Evolutionary conservation across 35 echinoderm and acorn worm genomes (phyloP).

Genomic region (Apostichopus californicus): DNA sequence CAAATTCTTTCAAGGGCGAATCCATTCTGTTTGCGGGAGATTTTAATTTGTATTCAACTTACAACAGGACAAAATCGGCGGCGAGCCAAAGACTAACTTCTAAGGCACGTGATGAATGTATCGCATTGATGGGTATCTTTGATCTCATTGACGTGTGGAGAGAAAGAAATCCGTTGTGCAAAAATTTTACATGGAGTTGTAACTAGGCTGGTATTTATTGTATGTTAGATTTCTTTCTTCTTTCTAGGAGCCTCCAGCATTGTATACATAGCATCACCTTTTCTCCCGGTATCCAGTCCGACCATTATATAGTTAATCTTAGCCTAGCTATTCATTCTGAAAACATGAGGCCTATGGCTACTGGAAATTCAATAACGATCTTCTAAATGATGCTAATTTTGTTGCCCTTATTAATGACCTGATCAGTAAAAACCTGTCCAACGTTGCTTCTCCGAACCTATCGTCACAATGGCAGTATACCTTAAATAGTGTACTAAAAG

Average conservation of each 20-base stretch:
- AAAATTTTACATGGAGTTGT: neutral
- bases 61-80: too few relatives aligned
- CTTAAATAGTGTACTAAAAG: neutral
- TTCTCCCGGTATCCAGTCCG: neutral
- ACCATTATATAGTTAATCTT: neutral
- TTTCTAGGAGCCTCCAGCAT: neutral
- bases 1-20: too few relatives aligned
- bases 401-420: neutral
- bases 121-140: neutral
- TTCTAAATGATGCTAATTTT: neutral
- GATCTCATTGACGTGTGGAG: neutral
- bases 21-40: too few relatives aligned
- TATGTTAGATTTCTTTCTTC: neutral
- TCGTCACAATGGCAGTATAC: neutral
- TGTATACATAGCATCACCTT: neutral
- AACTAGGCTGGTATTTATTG: neutral
- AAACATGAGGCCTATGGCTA: neutral
- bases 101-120: neutral
- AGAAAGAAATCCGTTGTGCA: neutral
- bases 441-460: neutral
- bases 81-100: neutral
- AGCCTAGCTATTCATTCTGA: neutral
- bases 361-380: neutral
- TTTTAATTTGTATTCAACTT: too few relatives aligned
- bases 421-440: neutral